A percentile compares a stretch with the other conserved stretches of the same genome.
These are phyloP conservation scores for Protonemura montana DNA, from an alignment of 2,888 invertebrate genomes.

Conservation along the genomic window DNA sequence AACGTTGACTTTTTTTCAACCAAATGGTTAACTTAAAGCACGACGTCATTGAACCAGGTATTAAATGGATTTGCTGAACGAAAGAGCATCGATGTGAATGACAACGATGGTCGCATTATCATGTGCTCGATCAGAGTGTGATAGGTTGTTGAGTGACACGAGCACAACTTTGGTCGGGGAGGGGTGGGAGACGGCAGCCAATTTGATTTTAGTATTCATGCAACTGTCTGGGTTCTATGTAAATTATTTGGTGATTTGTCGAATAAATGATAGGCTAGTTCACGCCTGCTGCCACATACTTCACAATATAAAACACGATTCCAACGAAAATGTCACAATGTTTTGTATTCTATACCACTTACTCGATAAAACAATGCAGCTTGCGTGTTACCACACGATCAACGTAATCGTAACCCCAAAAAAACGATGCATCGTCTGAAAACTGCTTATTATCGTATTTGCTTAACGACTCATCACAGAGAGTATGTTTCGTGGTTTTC, in stretches of 20 bases:
- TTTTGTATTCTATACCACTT: background rate
- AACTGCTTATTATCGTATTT: background rate
- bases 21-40: background rate
- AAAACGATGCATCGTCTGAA: background rate
- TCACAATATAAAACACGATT: background rate
- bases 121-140: background rate
- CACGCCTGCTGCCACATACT: background rate
- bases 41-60: background rate
- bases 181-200: background rate
- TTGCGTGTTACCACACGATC: background rate
- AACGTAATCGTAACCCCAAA: background rate
- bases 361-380: background rate
- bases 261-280: background rate
- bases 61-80: background rate
- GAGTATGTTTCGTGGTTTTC: background rate
- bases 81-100: background rate
- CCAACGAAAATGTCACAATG: background rate
- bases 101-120: background rate
- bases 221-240: background rate
- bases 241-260: background rate
- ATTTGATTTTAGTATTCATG: background rate
- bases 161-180: background rate
- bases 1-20: background rate
- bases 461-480: background rate
- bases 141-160: no score